Base-by-base conservation (phyloP, 2,113 vertebrate genomes). In the Grus americana region DNA sequence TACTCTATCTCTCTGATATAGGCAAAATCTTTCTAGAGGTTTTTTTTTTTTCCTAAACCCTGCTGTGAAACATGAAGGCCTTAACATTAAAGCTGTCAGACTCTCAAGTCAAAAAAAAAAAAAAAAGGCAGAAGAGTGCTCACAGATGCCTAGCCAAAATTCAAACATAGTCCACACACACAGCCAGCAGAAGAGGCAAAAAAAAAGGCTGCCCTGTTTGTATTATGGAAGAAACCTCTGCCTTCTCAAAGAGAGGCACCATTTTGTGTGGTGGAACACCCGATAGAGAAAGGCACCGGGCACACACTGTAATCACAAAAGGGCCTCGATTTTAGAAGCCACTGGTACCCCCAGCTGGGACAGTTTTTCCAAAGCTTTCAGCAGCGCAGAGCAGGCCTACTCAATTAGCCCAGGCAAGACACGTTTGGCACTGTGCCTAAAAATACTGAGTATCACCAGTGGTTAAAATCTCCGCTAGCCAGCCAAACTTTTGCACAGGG, bases 21-120 rank as follows among this genome's bases (percentile, higher is more conserved):
- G 38, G 71, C 55, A 96, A 88, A 90, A 88, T 95, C 74, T 90
- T 92, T 85, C 38, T n/a, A 65, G 49, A 93, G 49, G 15, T 4
- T 67, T 79, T 79, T 91, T 74, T 88, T 85, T 84, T 83, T 88
- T 85, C 79, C 79, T 10, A 85, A 83, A 81, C 19, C 86, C 71
- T 73, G 67, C 66, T 93, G 66, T 88, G 95, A 95, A 95, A 88
- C 80, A 92, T 32, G 12, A 96, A 96, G 71, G 85, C 54, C 44
- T 44, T 65, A 66, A 88, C 59, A 80, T 78, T 92, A 87, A 92
- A 97, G 83, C n/a, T 87, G 78, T 84, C 86, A 92, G 44, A 91
- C 16, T 58, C 67, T 87, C 34, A 62, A 86, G 44, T 50, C 7
- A 71, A 57, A 68, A 47, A 79, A 29, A 12, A 8, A 55, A 57